A percentile compares a stretch with the other conserved stretches of the same genome.
These are phyloP conservation scores for Crotophaga sulcirostris DNA, from an alignment of 2,113 vertebrate genomes.

Conservation along the genomic window DNA sequence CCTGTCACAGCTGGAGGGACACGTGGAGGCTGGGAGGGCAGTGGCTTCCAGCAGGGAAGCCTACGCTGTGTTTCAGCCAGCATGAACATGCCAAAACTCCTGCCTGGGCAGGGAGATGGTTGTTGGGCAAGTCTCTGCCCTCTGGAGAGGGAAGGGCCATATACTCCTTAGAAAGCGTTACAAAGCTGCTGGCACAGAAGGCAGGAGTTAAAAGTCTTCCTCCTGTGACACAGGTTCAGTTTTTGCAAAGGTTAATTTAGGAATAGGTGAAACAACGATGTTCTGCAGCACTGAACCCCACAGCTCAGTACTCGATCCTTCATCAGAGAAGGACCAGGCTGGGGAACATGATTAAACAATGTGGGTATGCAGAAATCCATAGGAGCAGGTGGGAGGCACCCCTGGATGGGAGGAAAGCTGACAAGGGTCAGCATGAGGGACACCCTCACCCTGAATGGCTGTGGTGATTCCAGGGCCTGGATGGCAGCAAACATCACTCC, in stretches of 20 bases:
- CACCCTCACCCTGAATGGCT: background rate
- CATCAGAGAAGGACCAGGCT: background rate
- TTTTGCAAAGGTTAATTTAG: background rate
- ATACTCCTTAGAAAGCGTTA: background rate
- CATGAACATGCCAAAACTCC: background rate
- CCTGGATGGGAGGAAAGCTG: background rate
- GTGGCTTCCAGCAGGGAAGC: background rate
- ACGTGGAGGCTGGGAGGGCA: background rate
- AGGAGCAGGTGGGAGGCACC: background rate
- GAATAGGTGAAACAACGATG: background rate
- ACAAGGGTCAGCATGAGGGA: background rate
- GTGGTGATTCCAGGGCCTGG: background rate
- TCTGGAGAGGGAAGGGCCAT: background rate
- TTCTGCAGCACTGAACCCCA: fast-evolving
- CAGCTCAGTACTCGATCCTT: background rate
- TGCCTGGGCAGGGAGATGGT: background rate
- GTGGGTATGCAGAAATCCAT: background rate
- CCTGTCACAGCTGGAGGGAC: background rate
- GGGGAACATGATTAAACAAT: background rate
- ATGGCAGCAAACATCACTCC: background rate
- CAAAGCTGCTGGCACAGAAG: background rate
- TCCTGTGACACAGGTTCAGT: background rate
- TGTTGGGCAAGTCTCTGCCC: background rate
- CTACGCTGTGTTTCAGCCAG: background rate
- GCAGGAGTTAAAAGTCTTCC: background rate